These are phyloP conservation scores for Erebia aethiops DNA, from an alignment of 2,888 invertebrate species.

Conservation along the genomic window DNA sequence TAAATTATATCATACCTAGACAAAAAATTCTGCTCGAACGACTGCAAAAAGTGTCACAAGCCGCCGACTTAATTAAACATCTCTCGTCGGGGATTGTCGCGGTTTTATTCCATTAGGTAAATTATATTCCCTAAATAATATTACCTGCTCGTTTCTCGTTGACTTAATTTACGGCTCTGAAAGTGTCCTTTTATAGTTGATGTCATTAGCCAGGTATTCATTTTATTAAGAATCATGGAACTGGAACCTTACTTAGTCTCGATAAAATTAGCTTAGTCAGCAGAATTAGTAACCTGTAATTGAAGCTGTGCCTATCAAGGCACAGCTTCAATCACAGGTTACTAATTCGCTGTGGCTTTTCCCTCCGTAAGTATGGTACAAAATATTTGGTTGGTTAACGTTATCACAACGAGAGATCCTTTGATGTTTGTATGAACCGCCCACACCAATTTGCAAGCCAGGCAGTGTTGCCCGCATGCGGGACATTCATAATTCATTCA, in stretches of 20 bases:
- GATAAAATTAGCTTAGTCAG: neutral
- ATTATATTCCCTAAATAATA: conserved; percentile 55
- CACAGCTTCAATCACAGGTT: neutral
- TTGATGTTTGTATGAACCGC: too few species aligned
- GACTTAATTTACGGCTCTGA: conserved; percentile 33
- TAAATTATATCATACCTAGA: neutral
- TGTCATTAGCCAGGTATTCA: conserved; percentile 11
- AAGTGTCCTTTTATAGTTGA: conserved; percentile 13
- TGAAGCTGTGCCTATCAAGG: too few species aligned
- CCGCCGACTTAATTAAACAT: conserved; percentile 39
- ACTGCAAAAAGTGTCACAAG: conserved; percentile 30
- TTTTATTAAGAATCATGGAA: conserved; percentile 10
- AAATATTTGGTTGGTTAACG: neutral
- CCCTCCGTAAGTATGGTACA: too few species aligned
- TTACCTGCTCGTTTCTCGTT: conserved; percentile 38
- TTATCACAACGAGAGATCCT: neutral
- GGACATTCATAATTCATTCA: too few species aligned
- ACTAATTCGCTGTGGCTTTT: neutral
- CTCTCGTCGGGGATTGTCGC: conserved; percentile 41
- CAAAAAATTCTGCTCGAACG: conserved; percentile 10
- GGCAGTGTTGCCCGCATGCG: too few species aligned
- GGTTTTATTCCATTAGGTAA: conserved; percentile 62
- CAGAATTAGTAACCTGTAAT: too few species aligned
- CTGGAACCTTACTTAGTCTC: neutral
- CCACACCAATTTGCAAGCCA: too few species aligned